Evolutionary conservation across 1,140 invertebrate genomes (phyloP).

Genomic region (Drosophila orosa): DNA sequence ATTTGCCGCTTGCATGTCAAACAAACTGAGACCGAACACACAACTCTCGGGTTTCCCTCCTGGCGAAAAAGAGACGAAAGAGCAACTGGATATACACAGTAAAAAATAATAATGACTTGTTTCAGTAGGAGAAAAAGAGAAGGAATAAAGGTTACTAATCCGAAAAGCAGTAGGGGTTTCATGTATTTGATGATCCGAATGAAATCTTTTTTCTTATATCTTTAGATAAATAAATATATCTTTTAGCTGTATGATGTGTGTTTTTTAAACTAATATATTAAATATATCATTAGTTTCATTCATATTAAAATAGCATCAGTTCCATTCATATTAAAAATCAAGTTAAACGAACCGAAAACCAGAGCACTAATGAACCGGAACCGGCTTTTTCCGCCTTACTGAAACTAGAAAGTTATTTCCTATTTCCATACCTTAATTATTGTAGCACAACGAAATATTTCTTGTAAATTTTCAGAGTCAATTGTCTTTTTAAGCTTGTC

Average conservation of each 20-base stretch:
- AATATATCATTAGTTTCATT: not conserved
- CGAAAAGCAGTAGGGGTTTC: not conserved
- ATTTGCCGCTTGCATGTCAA: slow-evolving; percentile 79
- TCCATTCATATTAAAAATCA: not conserved
- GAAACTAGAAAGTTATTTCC: slow-evolving; percentile 6
- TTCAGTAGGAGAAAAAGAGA: not conserved
- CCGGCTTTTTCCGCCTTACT: not conserved
- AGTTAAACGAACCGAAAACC: not conserved
- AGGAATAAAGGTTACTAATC: not conserved
- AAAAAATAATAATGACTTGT: not conserved
- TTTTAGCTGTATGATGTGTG: not conserved
- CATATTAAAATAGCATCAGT: not conserved
- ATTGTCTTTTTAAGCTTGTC: not conserved
- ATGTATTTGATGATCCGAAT: not conserved
- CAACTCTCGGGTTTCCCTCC: slow-evolving; percentile 66
- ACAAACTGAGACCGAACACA: slow-evolving; percentile 51
- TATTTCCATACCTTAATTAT: not conserved
- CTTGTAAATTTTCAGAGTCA: not conserved
- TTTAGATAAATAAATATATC: not conserved
- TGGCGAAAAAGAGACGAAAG: slow-evolving; percentile 12
- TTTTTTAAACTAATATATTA: not conserved
- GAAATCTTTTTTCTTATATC: not conserved
- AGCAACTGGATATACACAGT: slow-evolving; percentile 4
- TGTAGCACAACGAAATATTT: not conserved
- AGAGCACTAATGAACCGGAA: not conserved